Conservation (phyloP, 1,140 invertebrate genomes). For the Papilio aristodemus region DNA sequence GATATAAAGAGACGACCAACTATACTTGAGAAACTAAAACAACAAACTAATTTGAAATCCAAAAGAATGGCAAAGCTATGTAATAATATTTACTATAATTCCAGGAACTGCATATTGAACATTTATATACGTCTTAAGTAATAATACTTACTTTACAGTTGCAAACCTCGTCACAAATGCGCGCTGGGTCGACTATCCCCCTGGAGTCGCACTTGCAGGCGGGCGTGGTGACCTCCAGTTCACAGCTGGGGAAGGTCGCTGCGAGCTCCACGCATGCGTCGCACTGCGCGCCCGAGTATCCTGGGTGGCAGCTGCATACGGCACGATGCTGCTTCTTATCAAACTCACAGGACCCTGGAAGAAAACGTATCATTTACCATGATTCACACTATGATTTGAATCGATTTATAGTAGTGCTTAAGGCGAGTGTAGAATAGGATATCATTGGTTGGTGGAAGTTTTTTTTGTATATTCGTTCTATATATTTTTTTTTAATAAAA, state of each 20-base stretch:
- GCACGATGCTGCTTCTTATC: slow-evolving; percentile 82
- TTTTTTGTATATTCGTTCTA: too few relatives aligned
- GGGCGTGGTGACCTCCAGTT: slow-evolving; percentile 56
- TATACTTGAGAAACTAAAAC: too few relatives aligned
- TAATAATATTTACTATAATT: too few relatives aligned
- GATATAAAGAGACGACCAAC: too few relatives aligned
- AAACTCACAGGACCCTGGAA: slow-evolving; percentile 71
- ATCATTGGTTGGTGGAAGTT: too few relatives aligned
- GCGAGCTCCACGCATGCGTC: slow-evolving; percentile 91
- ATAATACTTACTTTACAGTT: slow-evolving; percentile 86
- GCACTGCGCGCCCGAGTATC: slow-evolving; percentile 91
- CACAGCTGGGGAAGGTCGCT: slow-evolving; percentile 89
- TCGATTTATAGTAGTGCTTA: too few relatives aligned
- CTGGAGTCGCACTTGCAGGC: slow-evolving; percentile 89
- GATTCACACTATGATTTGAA: too few relatives aligned
- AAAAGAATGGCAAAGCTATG: too few relatives aligned
- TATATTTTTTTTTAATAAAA: neutral
- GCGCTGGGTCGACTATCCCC: slow-evolving; percentile 84
- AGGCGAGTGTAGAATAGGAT: too few relatives aligned
- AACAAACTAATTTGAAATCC: too few relatives aligned
- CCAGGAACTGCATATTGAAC: too few relatives aligned
- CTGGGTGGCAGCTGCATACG: slow-evolving; percentile 90
- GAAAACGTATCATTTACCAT: neutral
- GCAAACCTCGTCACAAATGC: slow-evolving; percentile 90
- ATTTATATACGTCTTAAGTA: neutral